Conservation (phyloP, 2,113 vertebrate genomes). For the Naja naja region DNA sequence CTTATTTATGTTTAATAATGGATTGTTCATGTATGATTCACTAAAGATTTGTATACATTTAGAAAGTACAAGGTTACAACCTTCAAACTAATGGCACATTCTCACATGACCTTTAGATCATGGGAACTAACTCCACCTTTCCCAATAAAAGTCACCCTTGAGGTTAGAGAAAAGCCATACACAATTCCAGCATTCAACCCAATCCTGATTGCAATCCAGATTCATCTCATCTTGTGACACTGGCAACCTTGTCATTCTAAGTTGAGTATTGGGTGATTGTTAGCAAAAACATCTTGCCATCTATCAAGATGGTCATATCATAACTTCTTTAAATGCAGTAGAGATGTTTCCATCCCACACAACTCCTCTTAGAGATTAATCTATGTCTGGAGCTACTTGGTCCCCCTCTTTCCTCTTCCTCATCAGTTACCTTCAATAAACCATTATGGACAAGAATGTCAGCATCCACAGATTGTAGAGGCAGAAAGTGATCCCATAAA, state of each 20-base stretch:
- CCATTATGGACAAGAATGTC: background rate
- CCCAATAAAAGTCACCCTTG: background rate
- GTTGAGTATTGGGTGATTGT: background rate
- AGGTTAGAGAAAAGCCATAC: background rate
- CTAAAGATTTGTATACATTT: too few relatives aligned
- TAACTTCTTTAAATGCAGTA: background rate
- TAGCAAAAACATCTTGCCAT: background rate
- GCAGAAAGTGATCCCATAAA: background rate
- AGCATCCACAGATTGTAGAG: background rate
- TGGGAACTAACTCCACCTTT: background rate
- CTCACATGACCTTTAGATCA: background rate
- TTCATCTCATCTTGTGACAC: background rate
- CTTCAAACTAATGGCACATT: too few relatives aligned
- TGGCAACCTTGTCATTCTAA: background rate
- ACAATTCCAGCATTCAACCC: background rate
- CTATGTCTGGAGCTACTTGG: background rate
- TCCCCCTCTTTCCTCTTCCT: background rate
- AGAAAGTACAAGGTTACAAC: too few relatives aligned
- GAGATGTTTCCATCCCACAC: background rate
- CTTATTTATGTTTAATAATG: too few relatives aligned
- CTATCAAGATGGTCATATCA: background rate
- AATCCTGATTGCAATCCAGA: background rate
- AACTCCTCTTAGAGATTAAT: background rate
- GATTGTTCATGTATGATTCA: too few relatives aligned
- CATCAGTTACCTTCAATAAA: background rate